Conservation (phyloP, 2,113 vertebrate species). For the Nibea albiflora region DNA sequence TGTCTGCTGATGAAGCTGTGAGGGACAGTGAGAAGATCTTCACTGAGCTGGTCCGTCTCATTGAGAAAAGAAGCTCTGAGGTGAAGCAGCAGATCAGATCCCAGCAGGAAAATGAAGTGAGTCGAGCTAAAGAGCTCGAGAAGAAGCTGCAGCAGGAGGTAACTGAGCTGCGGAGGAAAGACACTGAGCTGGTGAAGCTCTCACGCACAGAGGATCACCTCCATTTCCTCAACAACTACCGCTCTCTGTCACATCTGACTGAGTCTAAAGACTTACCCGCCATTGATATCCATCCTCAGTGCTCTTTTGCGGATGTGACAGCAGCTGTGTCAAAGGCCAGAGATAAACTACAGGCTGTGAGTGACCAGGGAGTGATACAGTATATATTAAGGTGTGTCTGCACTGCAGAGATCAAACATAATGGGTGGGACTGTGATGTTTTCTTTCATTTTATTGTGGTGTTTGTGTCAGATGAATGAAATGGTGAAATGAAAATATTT, state of each 20-base stretch:
- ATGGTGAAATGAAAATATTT: not conserved
- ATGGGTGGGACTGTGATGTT: not conserved
- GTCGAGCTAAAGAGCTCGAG: not conserved
- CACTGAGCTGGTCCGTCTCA: not conserved
- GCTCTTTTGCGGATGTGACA: not conserved
- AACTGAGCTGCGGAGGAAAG: conserved; percentile 29
- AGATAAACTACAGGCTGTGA: conserved; percentile 20
- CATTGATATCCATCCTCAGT: not conserved
- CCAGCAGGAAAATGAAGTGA: not conserved
- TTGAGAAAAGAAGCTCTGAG: conserved; percentile 7
- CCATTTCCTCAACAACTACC: conserved; percentile 21
- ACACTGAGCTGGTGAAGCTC: conserved; percentile 10
- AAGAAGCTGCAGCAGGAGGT: conserved; percentile 27
- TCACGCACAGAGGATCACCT: conserved; percentile 18
- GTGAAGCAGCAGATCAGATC: conserved; percentile 24
- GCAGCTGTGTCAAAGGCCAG: not conserved
- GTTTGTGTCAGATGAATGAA: not conserved
- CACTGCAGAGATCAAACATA: not conserved
- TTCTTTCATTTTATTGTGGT: too few relatives aligned
- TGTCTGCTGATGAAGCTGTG: conserved; percentile 16
- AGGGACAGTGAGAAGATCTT: conserved; percentile 18
- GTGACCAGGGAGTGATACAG: not conserved
- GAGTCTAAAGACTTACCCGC: not conserved
- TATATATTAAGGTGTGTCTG: not conserved
- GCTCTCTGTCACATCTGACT: not conserved